Conservation (phyloP, 1,140 invertebrate genomes). For the Calliopsis andreniformis region DNA sequence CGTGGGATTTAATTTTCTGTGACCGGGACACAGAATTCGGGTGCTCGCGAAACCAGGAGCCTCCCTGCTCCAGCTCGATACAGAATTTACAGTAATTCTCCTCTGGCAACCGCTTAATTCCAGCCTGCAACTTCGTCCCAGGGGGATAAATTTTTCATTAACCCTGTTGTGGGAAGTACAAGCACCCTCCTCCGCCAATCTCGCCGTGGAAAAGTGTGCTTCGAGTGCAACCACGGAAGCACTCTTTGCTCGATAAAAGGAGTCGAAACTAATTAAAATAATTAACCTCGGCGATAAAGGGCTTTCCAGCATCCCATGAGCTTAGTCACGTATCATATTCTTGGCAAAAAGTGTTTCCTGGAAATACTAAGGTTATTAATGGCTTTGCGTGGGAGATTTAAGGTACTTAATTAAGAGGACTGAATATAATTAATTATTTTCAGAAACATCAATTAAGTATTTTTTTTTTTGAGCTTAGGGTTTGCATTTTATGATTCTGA, state of each 20-base stretch:
- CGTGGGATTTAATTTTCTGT: neutral
- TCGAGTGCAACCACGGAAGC: neutral
- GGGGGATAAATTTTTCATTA: neutral
- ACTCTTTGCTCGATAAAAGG: constrained; percentile 5
- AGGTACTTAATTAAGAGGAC: neutral
- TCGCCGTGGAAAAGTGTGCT: neutral
- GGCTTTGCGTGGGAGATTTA: neutral
- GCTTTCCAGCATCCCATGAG: neutral
- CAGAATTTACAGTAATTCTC: neutral
- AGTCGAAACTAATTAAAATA: constrained; percentile 24
- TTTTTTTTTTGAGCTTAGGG: no score
- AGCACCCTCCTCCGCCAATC: neutral
- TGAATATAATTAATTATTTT: neutral
- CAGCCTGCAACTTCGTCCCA: neutral
- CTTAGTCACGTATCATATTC: neutral
- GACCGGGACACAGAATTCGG: neutral
- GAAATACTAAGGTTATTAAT: neutral
- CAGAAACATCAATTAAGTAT: no score
- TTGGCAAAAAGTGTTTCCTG: no score
- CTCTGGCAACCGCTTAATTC: neutral
- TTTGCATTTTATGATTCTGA: no score
- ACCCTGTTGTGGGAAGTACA: neutral
- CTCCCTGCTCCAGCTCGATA: no score
- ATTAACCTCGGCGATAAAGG: neutral
- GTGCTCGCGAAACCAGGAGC: no score